Conservation (phyloP, 2,888 invertebrate genomes). For the Pandemis cinnamomeana region DNA sequence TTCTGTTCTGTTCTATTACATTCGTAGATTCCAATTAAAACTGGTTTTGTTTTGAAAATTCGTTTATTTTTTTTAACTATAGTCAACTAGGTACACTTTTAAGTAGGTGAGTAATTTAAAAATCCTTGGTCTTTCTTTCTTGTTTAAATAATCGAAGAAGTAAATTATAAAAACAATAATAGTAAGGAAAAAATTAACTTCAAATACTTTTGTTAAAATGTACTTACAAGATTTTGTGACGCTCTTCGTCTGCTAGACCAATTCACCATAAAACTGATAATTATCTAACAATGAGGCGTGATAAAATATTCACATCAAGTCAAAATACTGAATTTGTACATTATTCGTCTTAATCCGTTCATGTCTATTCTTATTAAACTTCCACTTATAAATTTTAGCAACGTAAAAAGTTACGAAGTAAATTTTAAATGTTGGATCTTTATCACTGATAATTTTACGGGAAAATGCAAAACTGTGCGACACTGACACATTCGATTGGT, state of each 20-base stretch:
- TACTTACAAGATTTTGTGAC: not conserved
- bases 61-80: too few species aligned
- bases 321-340: not conserved
- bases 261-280: not conserved
- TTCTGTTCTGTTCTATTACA: too few species aligned
- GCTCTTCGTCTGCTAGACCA: not conserved
- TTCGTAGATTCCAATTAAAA: too few species aligned
- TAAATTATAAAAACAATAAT: too few species aligned
- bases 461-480: not conserved
- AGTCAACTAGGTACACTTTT: too few species aligned
- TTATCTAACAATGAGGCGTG: not conserved
- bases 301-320: not conserved
- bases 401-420: not conserved
- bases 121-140: too few species aligned
- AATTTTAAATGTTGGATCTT: not conserved
- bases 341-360: not conserved
- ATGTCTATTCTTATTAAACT: slow-evolving; percentile 4
- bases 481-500: not conserved
- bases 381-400: not conserved
- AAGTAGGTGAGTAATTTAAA: too few species aligned
- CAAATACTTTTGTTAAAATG: not conserved
- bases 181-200: not conserved
- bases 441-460: slow-evolving; percentile 1
- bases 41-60: too few species aligned
- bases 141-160: too few species aligned